Evolutionary conservation across 2,113 vertebrate genomes (phyloP).

Genomic region (Urocolius indicus): DNA sequence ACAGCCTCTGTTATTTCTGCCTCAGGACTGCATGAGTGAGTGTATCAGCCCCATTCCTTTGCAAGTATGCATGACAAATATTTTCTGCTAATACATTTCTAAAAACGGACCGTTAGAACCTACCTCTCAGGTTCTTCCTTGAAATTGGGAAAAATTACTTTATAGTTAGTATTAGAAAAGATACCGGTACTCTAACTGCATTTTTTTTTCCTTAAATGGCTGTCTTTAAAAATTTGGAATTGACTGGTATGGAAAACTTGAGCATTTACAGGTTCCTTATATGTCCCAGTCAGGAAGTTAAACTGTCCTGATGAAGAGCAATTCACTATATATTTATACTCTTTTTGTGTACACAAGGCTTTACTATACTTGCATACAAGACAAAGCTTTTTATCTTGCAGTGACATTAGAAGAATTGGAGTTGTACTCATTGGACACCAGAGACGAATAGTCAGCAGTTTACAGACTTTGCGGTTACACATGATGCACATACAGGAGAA

Average conservation of each 20-base stretch:
- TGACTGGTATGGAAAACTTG: background rate
- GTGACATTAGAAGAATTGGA: constrained; percentile 94
- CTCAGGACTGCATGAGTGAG: background rate
- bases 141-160: background rate
- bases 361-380: background rate
- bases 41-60: background rate
- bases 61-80: background rate
- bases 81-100: background rate
- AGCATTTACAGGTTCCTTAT: background rate
- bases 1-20: background rate
- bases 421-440: constrained; percentile 96
- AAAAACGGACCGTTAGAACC: background rate
- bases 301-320: background rate
- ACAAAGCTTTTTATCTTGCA: constrained; percentile 75
- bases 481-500: constrained; percentile 96
- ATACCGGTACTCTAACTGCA: background rate
- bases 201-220: background rate
- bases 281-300: background rate
- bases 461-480: constrained; percentile 94
- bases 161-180: background rate
- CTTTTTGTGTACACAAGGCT: background rate
- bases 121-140: background rate
- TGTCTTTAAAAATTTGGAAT: background rate
- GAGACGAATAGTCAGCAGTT: constrained; percentile 95
- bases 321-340: background rate